Base-by-base conservation (phyloP, 2,888 invertebrate genomes). In the Microctonus brassicae region DNA sequence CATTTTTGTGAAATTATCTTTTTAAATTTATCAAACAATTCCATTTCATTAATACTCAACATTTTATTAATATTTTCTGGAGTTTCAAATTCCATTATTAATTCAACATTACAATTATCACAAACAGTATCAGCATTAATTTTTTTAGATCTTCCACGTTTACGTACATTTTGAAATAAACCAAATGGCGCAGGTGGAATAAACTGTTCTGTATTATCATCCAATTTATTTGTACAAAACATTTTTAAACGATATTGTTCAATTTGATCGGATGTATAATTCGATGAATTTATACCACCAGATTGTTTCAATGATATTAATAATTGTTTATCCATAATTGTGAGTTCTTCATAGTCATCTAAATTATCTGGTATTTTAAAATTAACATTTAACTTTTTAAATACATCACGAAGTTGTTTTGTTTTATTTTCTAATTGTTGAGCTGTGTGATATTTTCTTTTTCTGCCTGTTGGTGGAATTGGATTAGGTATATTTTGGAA, bases 391-490 rank as follows among this genome's bases (percentile, higher is more conserved):
- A 87, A 63, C 7, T 66, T 33, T 69, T 87, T 80, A 20, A 87
- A 84, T 64, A 86, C 83, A 39, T 84, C 79, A 74, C 88, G 88
- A 26, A 90, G 81, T 57, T 85, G 87, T 71, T 87, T 86, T 26
- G 90, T 81, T 1, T 88, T 86, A 55, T 80, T 80, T 29, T 83
- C 79, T n/a, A 90, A 81, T 74, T 88, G 84, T 9, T 84, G 76
- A 0, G 79, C 62, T 0, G 81, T 79, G 67, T 84, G 83, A 11
- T 86, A 87, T 86, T 86, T 20, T 84, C 84, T 1, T 79, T 86
- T 77, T 60, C 89, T 84, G n/a, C 90, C 86, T 0, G 89, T 90
- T 62, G 29, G 68, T 1, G 67, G 10, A 1, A 60, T 1, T 0
- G 55, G 17, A 24, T 55, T 13, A 13, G 75, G 63, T 69, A 75